Conservation (phyloP, 2,888 invertebrate species). For the Cataglyphis albicans region DNA sequence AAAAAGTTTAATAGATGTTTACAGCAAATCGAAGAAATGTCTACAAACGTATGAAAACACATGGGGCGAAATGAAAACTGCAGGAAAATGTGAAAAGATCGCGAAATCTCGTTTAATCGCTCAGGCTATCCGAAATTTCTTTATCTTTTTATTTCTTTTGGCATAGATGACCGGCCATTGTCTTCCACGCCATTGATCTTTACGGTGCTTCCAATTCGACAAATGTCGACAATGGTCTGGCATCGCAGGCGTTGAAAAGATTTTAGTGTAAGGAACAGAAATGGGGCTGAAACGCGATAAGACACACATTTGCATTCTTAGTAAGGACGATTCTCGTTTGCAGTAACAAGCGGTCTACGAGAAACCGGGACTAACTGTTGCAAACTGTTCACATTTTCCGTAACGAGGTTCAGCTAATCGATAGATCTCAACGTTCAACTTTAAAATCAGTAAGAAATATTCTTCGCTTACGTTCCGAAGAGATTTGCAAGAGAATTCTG, state of each 20-base stretch:
- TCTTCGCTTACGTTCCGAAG: too few species aligned
- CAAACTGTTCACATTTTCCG: constrained; percentile 14
- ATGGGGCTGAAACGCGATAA: constrained; percentile 76
- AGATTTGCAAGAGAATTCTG: constrained; percentile 1
- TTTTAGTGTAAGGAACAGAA: constrained; percentile 61
- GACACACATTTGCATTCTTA: constrained; percentile 81
- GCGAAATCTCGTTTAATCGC: constrained; percentile 17
- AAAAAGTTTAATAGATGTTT: not conserved
- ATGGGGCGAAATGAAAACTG: not conserved
- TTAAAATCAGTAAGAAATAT: not conserved
- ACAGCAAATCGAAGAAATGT: not conserved
- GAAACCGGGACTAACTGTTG: constrained; percentile 14
- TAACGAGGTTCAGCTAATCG: constrained; percentile 18
- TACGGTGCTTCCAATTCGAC: constrained; percentile 73
- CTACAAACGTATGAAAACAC: not conserved
- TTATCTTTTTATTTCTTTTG: constrained; percentile 24
- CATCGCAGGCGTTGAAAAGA: constrained; percentile 65
- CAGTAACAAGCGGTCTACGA: constrained; percentile 68
- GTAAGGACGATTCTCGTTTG: constrained; percentile 79
- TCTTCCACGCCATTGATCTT: constrained; percentile 74
- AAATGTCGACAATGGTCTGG: constrained; percentile 75
- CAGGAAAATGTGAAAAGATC: not conserved
- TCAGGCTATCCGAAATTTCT: constrained; percentile 13
- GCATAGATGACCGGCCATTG: constrained; percentile 46
- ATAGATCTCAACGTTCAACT: constrained; percentile 15